Evolutionary conservation across 37 sponge, comb jelly and placozoan genomes (phyloP), one percentile per base, ranked within the genome.

Genomic region (Corticium candelabrum): DNA sequence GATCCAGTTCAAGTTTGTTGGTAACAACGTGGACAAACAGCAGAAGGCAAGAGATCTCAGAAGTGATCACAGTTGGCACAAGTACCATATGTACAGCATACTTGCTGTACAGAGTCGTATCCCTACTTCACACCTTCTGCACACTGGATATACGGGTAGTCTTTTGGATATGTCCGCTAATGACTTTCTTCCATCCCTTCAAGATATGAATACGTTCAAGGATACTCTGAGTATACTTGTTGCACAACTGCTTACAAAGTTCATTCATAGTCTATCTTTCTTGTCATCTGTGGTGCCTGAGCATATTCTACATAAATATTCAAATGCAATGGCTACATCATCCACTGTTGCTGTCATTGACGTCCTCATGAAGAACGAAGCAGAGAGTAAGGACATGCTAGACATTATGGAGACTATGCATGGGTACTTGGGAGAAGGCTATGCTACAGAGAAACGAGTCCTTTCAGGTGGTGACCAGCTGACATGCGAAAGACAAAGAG

Each of bases 361-460:
- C 33, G 83, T 82, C 11, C 77, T 82, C 29, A 34, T 38, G 35
- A 82, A 82, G 68, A 82, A 82, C 35, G 83, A 82, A 68, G 41
- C 37, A 35, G 75, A 77, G 69, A 3, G 40, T 36, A 40, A 30
- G 36, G 82, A 76, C 75, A 81, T 81, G 82, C 27, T 74, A 2
- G 76, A 81, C 43, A 81, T 81, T 15, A 81, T 76, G 82, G 35
- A 5, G 15, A 39, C 27, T 5, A 41, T 77, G 75, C 43, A 78
- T 30, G 36, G 32, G 40, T 82, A 78, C 70, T 37, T 82, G 2
- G 75, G 75, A n/a, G 7, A 41, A 3, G 30, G 31, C 3, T 81
- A 77, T 1, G 27, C 33, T 71, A 7, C 7, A 11, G 74, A 31
- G 7, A 31, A 11, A 71, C 7, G 11, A 11, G 21, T 50, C 62